Evolutionary conservation across 2,888 invertebrate species (phyloP), one percentile per base, ranked within the genome.

Genomic region (Trachelus stipa): DNA sequence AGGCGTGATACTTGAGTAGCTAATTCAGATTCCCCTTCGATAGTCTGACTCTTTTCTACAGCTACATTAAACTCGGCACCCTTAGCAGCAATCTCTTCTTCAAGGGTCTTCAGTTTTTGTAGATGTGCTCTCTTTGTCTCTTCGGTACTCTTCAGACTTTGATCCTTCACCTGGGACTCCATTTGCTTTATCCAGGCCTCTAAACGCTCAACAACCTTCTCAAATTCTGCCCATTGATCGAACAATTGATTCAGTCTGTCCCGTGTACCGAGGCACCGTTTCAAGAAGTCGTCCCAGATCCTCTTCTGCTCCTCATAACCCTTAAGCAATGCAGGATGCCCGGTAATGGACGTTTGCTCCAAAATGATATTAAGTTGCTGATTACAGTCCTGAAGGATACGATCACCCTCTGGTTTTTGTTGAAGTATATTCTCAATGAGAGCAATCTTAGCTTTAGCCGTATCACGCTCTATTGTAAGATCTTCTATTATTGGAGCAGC

Each of bases 151-250:
- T 97, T 97, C 2, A 98, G 93, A 83, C 97, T 96, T 91, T 97
- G 97, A 89, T 98, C 97, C 91, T 98, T 96, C 0, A 98, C 94
- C 88, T 96, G 95, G 75, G 94, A 94, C 92, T 98, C 98, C 88
- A 96, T 96, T 76, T 95, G 93, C 89, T 96, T 97, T 75, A 97
- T 93, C 98, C 98, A 98, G 74, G 94, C 93, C 87, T 96, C 96
- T 2, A 98, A 92, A 79, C 94, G 94, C 82, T 97, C 96, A 56
- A 97, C 94, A 33, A 95, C 93, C 74, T 94, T 94, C 86, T 97
- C 96, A 84, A 97, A 96, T 88, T 96, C 95, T 73, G 95, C 95
- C 95, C 97, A 97, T 88, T 96, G 95, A 74, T 94, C 95, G 82
- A 96, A 94, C 11, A 97, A 93, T 80, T 95, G 95, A 84, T 95